Evolutionary conservation across 2,113 vertebrate species (phyloP).

Genomic region (Xyrauchen texanus): DNA sequence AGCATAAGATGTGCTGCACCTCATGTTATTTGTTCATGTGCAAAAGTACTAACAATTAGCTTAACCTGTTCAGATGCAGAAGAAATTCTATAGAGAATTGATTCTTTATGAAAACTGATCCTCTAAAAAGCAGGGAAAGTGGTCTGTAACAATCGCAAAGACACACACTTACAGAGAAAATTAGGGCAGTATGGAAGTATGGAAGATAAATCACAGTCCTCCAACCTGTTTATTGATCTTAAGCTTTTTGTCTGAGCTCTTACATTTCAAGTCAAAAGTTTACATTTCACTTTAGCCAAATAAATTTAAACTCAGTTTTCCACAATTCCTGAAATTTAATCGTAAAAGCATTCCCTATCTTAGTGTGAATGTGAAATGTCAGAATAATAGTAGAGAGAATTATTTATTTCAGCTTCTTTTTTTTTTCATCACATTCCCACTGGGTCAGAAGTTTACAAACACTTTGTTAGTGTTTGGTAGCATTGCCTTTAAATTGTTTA

Average conservation of each 20-base stretch:
- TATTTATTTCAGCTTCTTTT: no score
- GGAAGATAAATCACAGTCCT: neutral
- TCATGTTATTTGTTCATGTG: slow-evolving; percentile 12
- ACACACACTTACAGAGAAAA: neutral
- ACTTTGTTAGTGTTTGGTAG: no score
- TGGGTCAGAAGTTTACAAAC: no score
- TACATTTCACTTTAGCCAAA: no score
- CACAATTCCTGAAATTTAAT: no score
- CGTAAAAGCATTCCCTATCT: no score
- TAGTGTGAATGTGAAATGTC: no score
- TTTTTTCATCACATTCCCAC: no score
- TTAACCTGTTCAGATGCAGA: neutral
- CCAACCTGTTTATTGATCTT: neutral
- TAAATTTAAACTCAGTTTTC: no score
- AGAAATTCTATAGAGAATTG: slow-evolving; percentile 11
- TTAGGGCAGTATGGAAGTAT: slow-evolving; percentile 7
- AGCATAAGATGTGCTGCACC: neutral
- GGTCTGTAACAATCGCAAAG: neutral
- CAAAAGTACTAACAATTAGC: neutral
- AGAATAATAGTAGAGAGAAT: no score
- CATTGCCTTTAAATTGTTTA: no score
- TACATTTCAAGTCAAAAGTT: no score
- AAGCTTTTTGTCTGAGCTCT: neutral
- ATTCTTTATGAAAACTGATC: slow-evolving; percentile 20
- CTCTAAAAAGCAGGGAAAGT: slow-evolving; percentile 1